Base-by-base conservation (phyloP, 2,113 vertebrate genomes). In the Pangasianodon gigas region DNA sequence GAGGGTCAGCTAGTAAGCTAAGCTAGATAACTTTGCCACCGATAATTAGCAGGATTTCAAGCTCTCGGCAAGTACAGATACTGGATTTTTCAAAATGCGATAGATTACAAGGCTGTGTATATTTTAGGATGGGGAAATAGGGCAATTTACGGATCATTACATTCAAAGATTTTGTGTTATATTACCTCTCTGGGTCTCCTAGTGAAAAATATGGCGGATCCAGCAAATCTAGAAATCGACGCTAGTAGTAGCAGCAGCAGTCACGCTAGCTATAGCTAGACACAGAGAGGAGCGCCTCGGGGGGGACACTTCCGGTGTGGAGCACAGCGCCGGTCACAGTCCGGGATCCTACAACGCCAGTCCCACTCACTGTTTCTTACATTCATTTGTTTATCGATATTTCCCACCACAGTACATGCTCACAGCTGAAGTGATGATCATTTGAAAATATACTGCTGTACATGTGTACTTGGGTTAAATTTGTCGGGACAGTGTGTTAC, bases 191-290 rank as follows among this genome's bases (percentile, higher is more conserved):
- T 41, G 90, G 87, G 75, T 92, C 92, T 91, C 88, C 91, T 90
- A 67, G 84, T 88, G 85, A 88, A 91, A 89, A 92, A 92, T 92
- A 92, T 92, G 92, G 92, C 92, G 89, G 92, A 89, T 87, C 37
- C 89, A 82, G 81, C 81, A 85, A 65, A 82, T 44, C n/a, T 82
- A 84, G 71, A 87, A 77, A 87, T 74, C 84, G 88, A 80, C 89
- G 89, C 89, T 89, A 90, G 89, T 60, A 54, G 52, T 74, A 82
- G 58, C 85, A 89, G 60, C 85, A 89, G 46, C 65, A 69, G 58
- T 24, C 24, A 62, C 82, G 77, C 67, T 86, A 91, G 87, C 84
- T 51, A n/a, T 62, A 80, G 89, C 84, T 71, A 82, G 58, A 67
- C 21, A 79, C 69, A 52, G 83, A 80, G 56, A 86, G 18, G n/a